Evolutionary conservation across 2,888 invertebrate species (phyloP).

Genomic region (Aspidiotus rigidus): DNA sequence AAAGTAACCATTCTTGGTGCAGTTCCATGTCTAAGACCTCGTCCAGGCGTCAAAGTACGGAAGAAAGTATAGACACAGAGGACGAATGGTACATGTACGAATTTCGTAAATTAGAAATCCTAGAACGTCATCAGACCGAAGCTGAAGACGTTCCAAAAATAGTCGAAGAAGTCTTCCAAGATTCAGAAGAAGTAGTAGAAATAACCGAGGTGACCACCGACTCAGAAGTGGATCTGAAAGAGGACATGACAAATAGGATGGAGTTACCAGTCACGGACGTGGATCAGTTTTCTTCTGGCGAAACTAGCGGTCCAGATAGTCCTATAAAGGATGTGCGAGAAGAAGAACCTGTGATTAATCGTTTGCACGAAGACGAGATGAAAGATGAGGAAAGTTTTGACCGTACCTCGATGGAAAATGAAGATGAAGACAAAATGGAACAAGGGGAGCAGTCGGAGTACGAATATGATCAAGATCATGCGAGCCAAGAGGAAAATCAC

Average conservation of each 20-base stretch:
- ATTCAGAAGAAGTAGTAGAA: slow-evolving; percentile 38
- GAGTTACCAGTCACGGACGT: slow-evolving; percentile 36
- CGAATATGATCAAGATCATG: slow-evolving; percentile 50
- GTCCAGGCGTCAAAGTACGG: slow-evolving; percentile 79
- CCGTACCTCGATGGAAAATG: not conserved
- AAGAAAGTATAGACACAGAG: slow-evolving; percentile 86
- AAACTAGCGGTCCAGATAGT: slow-evolving; percentile 81
- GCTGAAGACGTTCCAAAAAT: slow-evolving; percentile 53
- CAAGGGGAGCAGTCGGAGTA: slow-evolving; percentile 51
- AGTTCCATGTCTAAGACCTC: slow-evolving; percentile 70
- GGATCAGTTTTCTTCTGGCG: slow-evolving; percentile 59
- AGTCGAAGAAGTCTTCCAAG: slow-evolving; percentile 25
- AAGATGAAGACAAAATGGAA: not conserved
- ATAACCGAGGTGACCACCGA: slow-evolving; percentile 37
- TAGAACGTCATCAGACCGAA: slow-evolving; percentile 67
- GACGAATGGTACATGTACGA: slow-evolving; percentile 91
- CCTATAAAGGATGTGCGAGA: slow-evolving; percentile 44
- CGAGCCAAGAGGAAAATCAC: slow-evolving; percentile 40
- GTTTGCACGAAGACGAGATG: not conserved
- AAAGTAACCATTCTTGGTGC: slow-evolving; percentile 78
- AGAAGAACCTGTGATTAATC: slow-evolving; percentile 9
- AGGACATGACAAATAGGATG: slow-evolving; percentile 44
- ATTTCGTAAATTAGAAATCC: slow-evolving; percentile 71
- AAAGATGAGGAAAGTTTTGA: slow-evolving; percentile 8
- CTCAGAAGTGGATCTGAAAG: slow-evolving; percentile 39